These are phyloP conservation scores for Sebastes nivosus DNA, from an alignment of 2,797 vertebrate species.

Conservation along the genomic window DNA sequence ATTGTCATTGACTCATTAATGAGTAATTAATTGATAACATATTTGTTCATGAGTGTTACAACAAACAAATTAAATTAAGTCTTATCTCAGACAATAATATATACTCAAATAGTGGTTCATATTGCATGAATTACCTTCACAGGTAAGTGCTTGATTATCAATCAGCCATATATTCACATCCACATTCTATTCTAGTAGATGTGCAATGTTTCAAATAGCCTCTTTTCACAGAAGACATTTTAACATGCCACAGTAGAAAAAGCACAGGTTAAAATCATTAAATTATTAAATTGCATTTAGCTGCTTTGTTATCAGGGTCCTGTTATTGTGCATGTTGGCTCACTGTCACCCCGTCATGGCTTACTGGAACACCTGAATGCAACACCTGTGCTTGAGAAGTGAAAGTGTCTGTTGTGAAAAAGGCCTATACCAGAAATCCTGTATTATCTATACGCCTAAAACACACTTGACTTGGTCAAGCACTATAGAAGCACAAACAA, in stretches of 20 bases:
- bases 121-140: too few species aligned
- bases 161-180: too few species aligned
- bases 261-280: too few species aligned
- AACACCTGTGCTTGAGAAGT: background rate
- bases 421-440: background rate
- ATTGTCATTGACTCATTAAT: conserved; percentile 10
- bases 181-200: too few species aligned
- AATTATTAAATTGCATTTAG: too few species aligned
- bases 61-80: background rate
- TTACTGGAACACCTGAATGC: background rate
- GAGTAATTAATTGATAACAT: background rate
- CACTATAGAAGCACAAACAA: background rate
- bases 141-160: too few species aligned
- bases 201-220: too few species aligned
- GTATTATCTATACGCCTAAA: background rate
- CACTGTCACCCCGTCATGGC: too few species aligned
- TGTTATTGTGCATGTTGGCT: too few species aligned
- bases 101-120: background rate
- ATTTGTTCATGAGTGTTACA: background rate
- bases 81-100: background rate
- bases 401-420: background rate
- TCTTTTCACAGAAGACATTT: too few species aligned
- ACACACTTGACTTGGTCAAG: background rate
- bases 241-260: too few species aligned
- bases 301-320: too few species aligned